Evolutionary conservation across 2,113 vertebrate genomes (phyloP).

Genomic region (Otolemur garnettii): DNA sequence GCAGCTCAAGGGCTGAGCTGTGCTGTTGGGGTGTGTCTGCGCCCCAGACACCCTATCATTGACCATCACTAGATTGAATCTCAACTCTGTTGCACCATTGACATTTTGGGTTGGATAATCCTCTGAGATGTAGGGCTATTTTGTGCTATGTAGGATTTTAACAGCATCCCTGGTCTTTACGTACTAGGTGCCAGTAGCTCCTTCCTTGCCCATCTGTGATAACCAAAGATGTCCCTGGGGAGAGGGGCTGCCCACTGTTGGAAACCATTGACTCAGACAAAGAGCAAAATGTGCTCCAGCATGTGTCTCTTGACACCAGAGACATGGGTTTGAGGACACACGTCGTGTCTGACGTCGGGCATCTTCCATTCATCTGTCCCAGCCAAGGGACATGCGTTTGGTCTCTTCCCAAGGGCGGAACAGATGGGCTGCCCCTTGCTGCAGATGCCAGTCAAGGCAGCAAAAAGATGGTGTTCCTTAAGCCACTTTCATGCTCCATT

Average conservation of each 20-base stretch:
- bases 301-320: neutral
- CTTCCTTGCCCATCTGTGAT: neutral
- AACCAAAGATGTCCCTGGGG: neutral
- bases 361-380: neutral
- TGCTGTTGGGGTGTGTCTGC: no score
- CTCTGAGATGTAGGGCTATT: neutral
- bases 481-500: neutral
- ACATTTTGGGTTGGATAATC: neutral
- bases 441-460: neutral
- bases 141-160: neutral
- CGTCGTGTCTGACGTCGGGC: neutral
- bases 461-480: no score
- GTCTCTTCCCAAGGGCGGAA: neutral
- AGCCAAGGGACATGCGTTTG: neutral
- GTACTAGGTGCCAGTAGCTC: neutral
- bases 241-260: neutral
- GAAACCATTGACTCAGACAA: neutral
- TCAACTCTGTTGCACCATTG: fast-evolving
- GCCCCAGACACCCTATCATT: neutral
- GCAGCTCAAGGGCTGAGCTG: fast-evolving
- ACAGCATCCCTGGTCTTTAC: neutral
- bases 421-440: neutral
- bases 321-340: neutral
- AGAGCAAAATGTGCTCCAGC: neutral
- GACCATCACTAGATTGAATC: neutral